These are phyloP conservation scores for Oenanthe melanoleuca DNA, from an alignment of 2,113 vertebrate species.

Conservation along the genomic window DNA sequence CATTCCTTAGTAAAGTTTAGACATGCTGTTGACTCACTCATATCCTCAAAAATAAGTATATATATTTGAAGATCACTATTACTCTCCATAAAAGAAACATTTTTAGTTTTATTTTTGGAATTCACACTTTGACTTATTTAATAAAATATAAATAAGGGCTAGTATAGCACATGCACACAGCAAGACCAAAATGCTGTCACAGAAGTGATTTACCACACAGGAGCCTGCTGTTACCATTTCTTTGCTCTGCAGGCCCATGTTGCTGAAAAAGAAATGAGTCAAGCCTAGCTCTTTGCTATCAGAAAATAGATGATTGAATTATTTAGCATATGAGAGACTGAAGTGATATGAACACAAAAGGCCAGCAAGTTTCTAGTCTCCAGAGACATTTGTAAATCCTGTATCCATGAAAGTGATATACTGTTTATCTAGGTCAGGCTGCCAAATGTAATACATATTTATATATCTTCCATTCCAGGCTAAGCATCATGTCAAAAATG, in stretches of 20 bases:
- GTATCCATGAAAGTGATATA: not conserved
- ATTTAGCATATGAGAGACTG: not conserved
- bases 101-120: conserved; percentile 4
- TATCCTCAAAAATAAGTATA: not conserved
- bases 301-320: conserved; percentile 30
- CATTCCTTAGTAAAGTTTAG: not conserved
- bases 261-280: not conserved
- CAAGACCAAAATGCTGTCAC: conserved; percentile 7
- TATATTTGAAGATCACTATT: not conserved
- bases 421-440: not conserved
- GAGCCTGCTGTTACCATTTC: not conserved
- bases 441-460: conserved; percentile 12
- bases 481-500: not conserved
- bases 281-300: not conserved
- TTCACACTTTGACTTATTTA: conserved; percentile 4
- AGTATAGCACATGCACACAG: not conserved
- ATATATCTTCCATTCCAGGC: not conserved
- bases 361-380: conserved; percentile 9
- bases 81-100: not conserved
- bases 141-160: not conserved
- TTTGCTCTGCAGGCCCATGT: not conserved
- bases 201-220: not conserved
- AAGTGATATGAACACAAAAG: conserved; percentile 13
- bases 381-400: conserved; percentile 10
- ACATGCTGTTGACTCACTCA: not conserved